A percentile compares a stretch with the other conserved stretches of the same genome.
These are phyloP conservation scores for Suncus etruscus DNA, from an alignment of 2,113 vertebrate species.

Conservation along the genomic window DNA sequence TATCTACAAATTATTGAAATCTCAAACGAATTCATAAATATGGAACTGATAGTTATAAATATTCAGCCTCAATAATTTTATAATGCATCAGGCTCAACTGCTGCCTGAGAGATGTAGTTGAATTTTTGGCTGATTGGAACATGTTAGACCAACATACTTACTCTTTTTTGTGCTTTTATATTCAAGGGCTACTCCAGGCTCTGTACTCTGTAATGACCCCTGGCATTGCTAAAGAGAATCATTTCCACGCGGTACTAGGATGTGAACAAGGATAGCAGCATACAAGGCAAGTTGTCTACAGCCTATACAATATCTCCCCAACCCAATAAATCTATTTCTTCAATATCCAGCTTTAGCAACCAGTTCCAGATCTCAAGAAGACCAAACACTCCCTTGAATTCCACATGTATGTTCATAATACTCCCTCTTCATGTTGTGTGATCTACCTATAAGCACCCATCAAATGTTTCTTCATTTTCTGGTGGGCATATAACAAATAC, in stretches of 20 bases:
- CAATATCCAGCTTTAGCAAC: neutral
- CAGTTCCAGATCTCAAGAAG: neutral
- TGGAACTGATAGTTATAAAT: neutral
- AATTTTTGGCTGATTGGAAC: neutral
- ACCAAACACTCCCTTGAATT: neutral
- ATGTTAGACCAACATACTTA: conserved; percentile 4
- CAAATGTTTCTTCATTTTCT: neutral
- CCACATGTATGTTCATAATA: neutral
- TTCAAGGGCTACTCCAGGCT: no score
- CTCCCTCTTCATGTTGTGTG: neutral
- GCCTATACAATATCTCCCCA: no score
- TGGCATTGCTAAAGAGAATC: no score
- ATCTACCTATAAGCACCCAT: neutral
- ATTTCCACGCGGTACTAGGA: no score
- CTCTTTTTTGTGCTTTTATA: neutral
- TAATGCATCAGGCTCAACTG: neutral
- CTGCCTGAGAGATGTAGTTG: neutral
- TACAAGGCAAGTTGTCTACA: neutral
- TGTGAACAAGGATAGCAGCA: neutral
- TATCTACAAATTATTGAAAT: neutral
- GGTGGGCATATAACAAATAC: conserved; percentile 8
- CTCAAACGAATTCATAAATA: neutral
- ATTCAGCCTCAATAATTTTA: conserved; percentile 22
- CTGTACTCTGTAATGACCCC: no score
- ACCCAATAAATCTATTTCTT: no score